These are phyloP conservation scores for Macaria liturata DNA, from an alignment of 2,888 invertebrate species.

Conservation along the genomic window DNA sequence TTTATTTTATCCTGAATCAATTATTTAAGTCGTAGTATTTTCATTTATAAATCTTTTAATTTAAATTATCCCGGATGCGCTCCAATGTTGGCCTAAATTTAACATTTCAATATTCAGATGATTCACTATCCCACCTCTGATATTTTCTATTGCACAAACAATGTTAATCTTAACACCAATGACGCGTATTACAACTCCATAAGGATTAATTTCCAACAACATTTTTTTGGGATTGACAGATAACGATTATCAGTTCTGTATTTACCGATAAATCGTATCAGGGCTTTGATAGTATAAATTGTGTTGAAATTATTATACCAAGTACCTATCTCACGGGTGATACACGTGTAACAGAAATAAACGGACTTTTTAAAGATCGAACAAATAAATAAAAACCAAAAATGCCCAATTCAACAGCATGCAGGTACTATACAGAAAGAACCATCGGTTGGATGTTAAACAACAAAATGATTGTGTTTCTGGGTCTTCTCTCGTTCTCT, in stretches of 20 bases:
- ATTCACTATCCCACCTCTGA: neutral
- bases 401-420: slow-evolving; percentile 49
- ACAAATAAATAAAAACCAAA: slow-evolving; percentile 10
- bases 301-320: slow-evolving; percentile 10
- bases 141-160: slow-evolving; percentile 6
- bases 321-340: slow-evolving; percentile 9
- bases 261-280: slow-evolving; percentile 28
- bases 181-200: slow-evolving; percentile 1
- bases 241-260: slow-evolving; percentile 24
- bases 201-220: slow-evolving; percentile 4
- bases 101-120: neutral
- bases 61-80: no score
- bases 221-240: slow-evolving; percentile 2
- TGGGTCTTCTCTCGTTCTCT: slow-evolving; percentile 61
- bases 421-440: slow-evolving; percentile 58
- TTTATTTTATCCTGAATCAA: no score
- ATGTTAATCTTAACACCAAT: neutral
- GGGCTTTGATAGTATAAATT: slow-evolving; percentile 12
- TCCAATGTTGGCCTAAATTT: no score
- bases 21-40: no score
- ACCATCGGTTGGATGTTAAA: slow-evolving; percentile 63
- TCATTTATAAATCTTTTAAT: no score
- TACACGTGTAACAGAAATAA: slow-evolving; percentile 23
- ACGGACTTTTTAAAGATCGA: neutral
- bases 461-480: slow-evolving; percentile 68